Evolutionary conservation across 1,140 invertebrate genomes (phyloP), one percentile per base, ranked within the genome.

Genomic region (Ips nitidus): DNA sequence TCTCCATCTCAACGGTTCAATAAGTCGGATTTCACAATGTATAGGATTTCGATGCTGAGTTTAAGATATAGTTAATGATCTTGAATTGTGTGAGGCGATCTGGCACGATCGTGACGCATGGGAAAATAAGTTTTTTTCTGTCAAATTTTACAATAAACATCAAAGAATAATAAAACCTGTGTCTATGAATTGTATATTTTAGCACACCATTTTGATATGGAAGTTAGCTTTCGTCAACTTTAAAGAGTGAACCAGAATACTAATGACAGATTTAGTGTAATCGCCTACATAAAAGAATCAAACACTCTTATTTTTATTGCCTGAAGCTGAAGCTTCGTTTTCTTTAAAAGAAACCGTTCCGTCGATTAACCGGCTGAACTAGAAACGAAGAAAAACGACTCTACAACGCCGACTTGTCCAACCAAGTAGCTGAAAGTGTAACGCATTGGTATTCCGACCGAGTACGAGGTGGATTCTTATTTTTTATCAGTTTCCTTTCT

Each of bases 311-410:
- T 56, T 58, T 56, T 64, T 66, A 71, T 66, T 41, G 41, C 56
- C 41, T 41, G 40, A 58, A 5, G 56, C 56, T 22, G 40, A 6
- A 58, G 43, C 58, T 61, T 61, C 58, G 58, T 61, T 45, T 61
- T 61, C 58, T 55, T 41, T 40, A 5, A 37, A 40, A 5, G 4
- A 4, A 36, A 61, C 58, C 41, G 62, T 47, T 55, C 41, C 62
- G 22, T 53, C 62, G 62, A 64, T 64, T 64, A 64, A 64, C 62
- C 62, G 62, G 62, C 62, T 64, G 62, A 64, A 64, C 62, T 64
- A 64, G 62, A 64, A 64, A 64, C 45, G 41, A 55, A 52, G 40
- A 64, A 40, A 64, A 64, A 52, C 62, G 50, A 61, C 37, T n/a
- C n/a, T 39, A 41, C n/a, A 58, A 39, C 38, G 40, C 41, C 41